A percentile compares a stretch with the other conserved stretches of the same genome.
Evolutionary conservation across 2,797 vertebrate species (phyloP).

Genomic region (Yasuhikotakia modesta): DNA sequence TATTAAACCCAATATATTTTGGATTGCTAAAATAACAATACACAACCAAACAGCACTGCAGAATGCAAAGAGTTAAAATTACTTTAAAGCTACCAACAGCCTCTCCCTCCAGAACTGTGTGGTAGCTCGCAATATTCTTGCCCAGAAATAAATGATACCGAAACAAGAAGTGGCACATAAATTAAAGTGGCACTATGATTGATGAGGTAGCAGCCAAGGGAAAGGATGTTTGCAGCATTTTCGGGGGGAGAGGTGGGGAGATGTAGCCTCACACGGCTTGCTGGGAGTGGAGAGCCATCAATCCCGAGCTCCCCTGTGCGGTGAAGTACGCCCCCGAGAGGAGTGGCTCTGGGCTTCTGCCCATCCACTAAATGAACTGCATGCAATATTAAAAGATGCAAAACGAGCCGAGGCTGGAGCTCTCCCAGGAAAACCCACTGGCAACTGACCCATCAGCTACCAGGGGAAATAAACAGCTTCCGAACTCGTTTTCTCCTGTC

Average conservation of each 20-base stretch:
- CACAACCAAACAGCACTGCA: neutral
- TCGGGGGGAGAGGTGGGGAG: slow-evolving; percentile 70
- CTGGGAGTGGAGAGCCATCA: slow-evolving; percentile 83
- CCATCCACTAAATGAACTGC: slow-evolving; percentile 89
- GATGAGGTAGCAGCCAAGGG: slow-evolving; percentile 84
- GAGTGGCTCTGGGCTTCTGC: slow-evolving; percentile 78
- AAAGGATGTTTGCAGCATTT: slow-evolving; percentile 83
- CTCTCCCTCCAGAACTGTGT: slow-evolving; percentile 80
- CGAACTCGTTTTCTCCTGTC: slow-evolving; percentile 61
- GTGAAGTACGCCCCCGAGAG: slow-evolving; percentile 86
- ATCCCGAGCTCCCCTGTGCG: slow-evolving; percentile 77
- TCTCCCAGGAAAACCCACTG: slow-evolving; percentile 63
- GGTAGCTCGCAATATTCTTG: slow-evolving; percentile 84
- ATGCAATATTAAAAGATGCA: slow-evolving; percentile 95
- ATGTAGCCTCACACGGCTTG: slow-evolving; percentile 78
- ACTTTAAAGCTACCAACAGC: slow-evolving; percentile 76
- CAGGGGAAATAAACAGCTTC: slow-evolving; percentile 77
- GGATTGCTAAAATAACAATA: neutral
- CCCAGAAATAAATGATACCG: slow-evolving; percentile 91
- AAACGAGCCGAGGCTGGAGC: slow-evolving; percentile 67
- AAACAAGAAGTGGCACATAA: slow-evolving; percentile 94
- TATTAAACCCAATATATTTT: too few relatives aligned
- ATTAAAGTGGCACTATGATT: slow-evolving; percentile 94
- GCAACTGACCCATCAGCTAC: slow-evolving; percentile 70
- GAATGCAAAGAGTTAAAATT: slow-evolving; percentile 80